Evolutionary conservation across 2,888 invertebrate species (phyloP), one percentile per base, ranked within the genome.

Genomic region (Conops quadrifasciatus): DNA sequence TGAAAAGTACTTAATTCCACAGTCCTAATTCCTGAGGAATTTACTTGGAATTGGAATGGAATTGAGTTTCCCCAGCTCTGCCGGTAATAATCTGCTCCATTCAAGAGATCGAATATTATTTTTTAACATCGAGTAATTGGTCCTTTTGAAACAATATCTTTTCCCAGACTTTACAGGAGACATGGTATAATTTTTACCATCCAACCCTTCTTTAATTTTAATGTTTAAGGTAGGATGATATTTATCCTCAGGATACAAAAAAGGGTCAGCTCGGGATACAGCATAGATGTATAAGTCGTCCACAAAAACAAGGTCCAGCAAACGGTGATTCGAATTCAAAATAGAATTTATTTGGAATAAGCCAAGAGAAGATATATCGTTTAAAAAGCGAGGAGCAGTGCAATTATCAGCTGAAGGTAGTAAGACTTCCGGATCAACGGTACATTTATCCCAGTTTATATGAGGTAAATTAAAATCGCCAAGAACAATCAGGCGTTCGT

Each of bases 141-240:
- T n/a, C n/a, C n/a, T n/a, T n/a, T n/a, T n/a, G n/a, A n/a, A n/a
- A n/a, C n/a, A n/a, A n/a, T n/a, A n/a, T n/a, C n/a, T n/a, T n/a
- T n/a, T n/a, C n/a, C n/a, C n/a, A n/a, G n/a, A n/a, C n/a, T n/a
- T n/a, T n/a, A n/a, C n/a, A n/a, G n/a, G n/a, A n/a, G 53, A 53
- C 11, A n/a, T n/a, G 2, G n/a, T 21, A 11, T 2, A 5, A 9
- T 21, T 3, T 15, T 21, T 53, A 53, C n/a, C n/a, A 49, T 49
- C 15, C 4, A 13, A n/a, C 15, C 5, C 49, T n/a, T 49, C 49
- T 49, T 4, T n/a, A 24, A 56, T 5, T 56, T 4, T 21, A 56
- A 56, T 56, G 9, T 11, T 26, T 56, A 56, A 26, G 2, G 30
- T 59, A n/a, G 59, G 59, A 30, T 59, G 59, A 24, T 59, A 28